Evolutionary conservation across 2,797 vertebrate species (phyloP).

Genomic region (Rhyacichthys aspro): DNA sequence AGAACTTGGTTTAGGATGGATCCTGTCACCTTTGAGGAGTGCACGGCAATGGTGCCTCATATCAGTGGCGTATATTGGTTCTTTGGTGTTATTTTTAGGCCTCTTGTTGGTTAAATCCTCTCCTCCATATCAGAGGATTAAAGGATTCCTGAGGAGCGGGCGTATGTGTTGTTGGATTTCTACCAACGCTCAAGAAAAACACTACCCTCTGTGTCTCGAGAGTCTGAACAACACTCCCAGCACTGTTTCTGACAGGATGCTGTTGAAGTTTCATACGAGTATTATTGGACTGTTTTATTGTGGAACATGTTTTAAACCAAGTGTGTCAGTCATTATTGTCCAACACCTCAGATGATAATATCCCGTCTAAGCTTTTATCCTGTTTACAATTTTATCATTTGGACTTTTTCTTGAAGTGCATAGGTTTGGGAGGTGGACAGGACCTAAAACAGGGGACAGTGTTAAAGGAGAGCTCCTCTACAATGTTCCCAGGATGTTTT

Average conservation of each 20-base stretch:
- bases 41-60: constrained; percentile 29
- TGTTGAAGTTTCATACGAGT: too few species aligned
- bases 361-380: too few species aligned
- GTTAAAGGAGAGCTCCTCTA: too few species aligned
- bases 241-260: constrained; percentile 22
- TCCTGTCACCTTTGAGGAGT: constrained; percentile 57
- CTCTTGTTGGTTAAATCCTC: constrained; percentile 57
- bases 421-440: too few species aligned
- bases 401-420: too few species aligned
- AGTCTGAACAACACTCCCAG: constrained; percentile 29
- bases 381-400: too few species aligned
- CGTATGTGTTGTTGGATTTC: constrained; percentile 40
- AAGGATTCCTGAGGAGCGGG: constrained; percentile 53
- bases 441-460: too few species aligned
- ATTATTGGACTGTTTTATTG: too few species aligned
- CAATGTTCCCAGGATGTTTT: too few species aligned
- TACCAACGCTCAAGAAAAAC: constrained; percentile 43
- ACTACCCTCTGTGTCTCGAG: constrained; percentile 23
- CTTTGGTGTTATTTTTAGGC: constrained; percentile 64
- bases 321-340: too few species aligned
- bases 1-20: constrained; percentile 39
- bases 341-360: too few species aligned
- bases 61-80: constrained; percentile 49
- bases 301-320: too few species aligned
- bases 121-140: constrained; percentile 68